These are phyloP conservation scores for Anthophora plumipes DNA, from an alignment of 2,888 invertebrate species.

Conservation along the genomic window DNA sequence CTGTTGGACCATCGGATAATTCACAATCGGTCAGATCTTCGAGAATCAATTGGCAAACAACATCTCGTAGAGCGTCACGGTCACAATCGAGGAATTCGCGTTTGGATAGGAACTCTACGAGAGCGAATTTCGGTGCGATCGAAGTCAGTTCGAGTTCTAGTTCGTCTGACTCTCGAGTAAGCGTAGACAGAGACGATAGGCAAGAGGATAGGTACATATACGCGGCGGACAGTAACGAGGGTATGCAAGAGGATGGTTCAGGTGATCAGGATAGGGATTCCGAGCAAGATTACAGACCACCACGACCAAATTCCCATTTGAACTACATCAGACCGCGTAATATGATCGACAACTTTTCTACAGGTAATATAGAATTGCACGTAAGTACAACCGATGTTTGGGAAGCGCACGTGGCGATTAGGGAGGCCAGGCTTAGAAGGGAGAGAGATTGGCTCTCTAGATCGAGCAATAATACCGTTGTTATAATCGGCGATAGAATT, in stretches of 20 bases:
- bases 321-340: slow-evolving; percentile 74
- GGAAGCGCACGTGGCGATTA: slow-evolving; percentile 89
- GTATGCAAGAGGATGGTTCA: slow-evolving; percentile 62
- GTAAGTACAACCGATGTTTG: slow-evolving; percentile 87
- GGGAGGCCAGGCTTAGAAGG: slow-evolving; percentile 87
- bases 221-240: slow-evolving; percentile 63
- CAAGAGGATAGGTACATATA: slow-evolving; percentile 64
- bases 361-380: slow-evolving; percentile 83
- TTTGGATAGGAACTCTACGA: slow-evolving; percentile 65
- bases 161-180: slow-evolving; percentile 55
- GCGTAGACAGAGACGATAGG: slow-evolving; percentile 52
- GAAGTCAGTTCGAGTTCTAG: slow-evolving; percentile 69
- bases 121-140: slow-evolving; percentile 73
- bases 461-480: slow-evolving; percentile 79
- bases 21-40: slow-evolving; percentile 72
- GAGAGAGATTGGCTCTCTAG: slow-evolving; percentile 81
- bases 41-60: slow-evolving; percentile 74
- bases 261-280: slow-evolving; percentile 66
- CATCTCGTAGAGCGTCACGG: slow-evolving; percentile 68
- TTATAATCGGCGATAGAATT: slow-evolving; percentile 81
- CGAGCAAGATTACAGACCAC: slow-evolving; percentile 68
- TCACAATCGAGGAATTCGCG: slow-evolving; percentile 69
- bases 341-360: slow-evolving; percentile 77
- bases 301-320: slow-evolving; percentile 69
- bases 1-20: slow-evolving; percentile 70